A percentile compares a stretch with the other conserved stretches of the same genome.
Conservation (phyloP, 1,140 invertebrate genomes). For the Arctopsyche grandis region DNA sequence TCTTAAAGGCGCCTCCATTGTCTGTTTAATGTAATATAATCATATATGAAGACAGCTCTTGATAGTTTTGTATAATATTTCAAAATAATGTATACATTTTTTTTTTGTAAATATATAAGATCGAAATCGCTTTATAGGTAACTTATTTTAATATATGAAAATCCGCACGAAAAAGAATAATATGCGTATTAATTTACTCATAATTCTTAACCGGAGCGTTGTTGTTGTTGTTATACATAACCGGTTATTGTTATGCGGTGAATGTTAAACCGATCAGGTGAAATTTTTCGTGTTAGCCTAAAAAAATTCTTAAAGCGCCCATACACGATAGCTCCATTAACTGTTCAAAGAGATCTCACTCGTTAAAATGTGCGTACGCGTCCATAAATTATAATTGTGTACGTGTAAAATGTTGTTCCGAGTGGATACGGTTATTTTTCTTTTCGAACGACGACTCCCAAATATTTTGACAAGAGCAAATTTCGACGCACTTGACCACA, state of each 20-base stretch:
- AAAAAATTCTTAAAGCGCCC: conserved; percentile 9
- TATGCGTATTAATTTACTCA: no score
- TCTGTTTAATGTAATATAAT: no score
- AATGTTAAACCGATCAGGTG: conserved; percentile 20
- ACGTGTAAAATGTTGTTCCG: not conserved
- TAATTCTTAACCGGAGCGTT: not conserved
- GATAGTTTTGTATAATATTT: no score
- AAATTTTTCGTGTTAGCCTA: conserved; percentile 22
- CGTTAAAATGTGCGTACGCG: not conserved
- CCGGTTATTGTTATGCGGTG: conserved; percentile 17
- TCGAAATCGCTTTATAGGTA: no score
- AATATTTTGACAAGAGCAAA: not conserved
- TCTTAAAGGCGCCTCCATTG: no score
- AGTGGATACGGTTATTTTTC: not conserved
- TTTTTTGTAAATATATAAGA: no score
- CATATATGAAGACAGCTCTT: no score
- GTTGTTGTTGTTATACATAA: not conserved
- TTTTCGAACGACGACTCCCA: not conserved
- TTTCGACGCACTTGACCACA: not conserved
- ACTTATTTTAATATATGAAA: no score
- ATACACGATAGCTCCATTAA: not conserved
- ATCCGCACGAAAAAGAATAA: no score
- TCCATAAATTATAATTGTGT: conserved; percentile 21
- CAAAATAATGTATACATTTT: no score
- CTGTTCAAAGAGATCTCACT: conserved; percentile 3